Evolutionary conservation across 2,113 vertebrate species (phyloP), one percentile per base, ranked within the genome.

Genomic region (Budorcas taxicolor): DNA sequence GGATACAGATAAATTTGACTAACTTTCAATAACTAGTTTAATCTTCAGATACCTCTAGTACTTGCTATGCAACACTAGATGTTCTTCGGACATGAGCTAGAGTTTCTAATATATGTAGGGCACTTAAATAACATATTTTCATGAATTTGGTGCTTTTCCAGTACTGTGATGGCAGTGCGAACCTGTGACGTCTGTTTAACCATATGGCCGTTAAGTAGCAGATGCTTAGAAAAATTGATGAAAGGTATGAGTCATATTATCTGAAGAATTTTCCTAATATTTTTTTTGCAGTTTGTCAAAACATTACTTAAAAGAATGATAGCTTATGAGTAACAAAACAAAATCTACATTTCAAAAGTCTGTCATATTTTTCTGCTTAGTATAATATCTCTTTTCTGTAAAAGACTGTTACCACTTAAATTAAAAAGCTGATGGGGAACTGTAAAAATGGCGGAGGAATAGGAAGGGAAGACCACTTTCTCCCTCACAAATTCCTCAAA

Each of bases 251-350:
- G 95, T 98, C 97, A 98, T 98, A 94, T 95, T 97, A 97, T 98
- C 97, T 98, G 85, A 53, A 98, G 97, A 97, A 98, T 98, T 98
- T 98, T 98, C 94, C 97, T 98, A 98, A 85, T 98, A 85, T 98
- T 98, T 97, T 97, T 97, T 97, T 71, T 53, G 50, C 83, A 90
- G 71, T 98, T 98, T 99, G 95, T 99, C 98, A 99, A 98, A 99
- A 98, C 98, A 98, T 98, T 97, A 95, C 89, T 97, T 97, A 98
- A 98, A 98, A 98, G 96, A 97, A 98, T 95, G 95, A 98, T 98
- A 98, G 97, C 98, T 98, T 97, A 98, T 97, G 95, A 87, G 94
- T 98, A 98, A 98, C 95, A 98, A 98, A 98, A 98, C 96, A 96
- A 97, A 98, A 95, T 93, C 86, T 98, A 62, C 93, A 96, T 98